Conservation (phyloP, 2,888 invertebrate genomes). For the Iphiclides podalirius region DNA sequence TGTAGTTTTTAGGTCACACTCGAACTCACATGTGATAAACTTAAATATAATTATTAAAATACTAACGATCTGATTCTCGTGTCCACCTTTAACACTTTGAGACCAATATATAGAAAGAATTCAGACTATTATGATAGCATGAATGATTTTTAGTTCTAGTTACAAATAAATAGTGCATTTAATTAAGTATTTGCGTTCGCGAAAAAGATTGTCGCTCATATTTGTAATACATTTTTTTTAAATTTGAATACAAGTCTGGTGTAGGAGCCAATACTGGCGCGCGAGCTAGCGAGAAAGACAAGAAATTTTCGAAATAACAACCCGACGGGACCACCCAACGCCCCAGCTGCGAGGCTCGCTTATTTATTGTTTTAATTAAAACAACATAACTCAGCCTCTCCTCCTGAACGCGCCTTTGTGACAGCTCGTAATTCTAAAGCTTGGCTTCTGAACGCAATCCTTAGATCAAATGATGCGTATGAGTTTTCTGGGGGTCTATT, state of each 20-base stretch:
- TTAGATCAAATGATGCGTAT: conserved; percentile 33
- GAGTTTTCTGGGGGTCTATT: conserved; percentile 9
- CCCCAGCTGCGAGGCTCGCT: conserved; percentile 44
- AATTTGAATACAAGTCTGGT: conserved; percentile 26
- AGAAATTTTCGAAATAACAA: conserved; percentile 52
- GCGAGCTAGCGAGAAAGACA: conserved; percentile 51
- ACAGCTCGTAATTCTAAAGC: conserved; percentile 60
- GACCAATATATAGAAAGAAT: no score
- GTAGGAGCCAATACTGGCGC: conserved; percentile 39
- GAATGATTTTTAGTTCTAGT: no score
- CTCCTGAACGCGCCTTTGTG: conserved; percentile 52
- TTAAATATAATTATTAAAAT: no score
- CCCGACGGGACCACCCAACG: conserved; percentile 60
- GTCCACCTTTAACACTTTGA: no score
- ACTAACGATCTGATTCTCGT: no score
- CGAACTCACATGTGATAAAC: no score
- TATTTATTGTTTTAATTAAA: conserved; percentile 78
- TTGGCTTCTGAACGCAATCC: conserved; percentile 51
- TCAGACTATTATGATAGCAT: no score
- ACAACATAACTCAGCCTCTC: conserved; percentile 64
- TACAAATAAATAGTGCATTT: no score
- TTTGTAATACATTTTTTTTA: no score
- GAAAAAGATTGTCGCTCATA: no score
- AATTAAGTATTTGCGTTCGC: no score
- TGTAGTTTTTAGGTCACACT: no score